Percentiles rank a stretch among this genome's conserved stretches.
phyloP scores from a whole-genome alignment of 2,888 invertebrate species.

The Lepidocyrtinus sp. region DNA sequence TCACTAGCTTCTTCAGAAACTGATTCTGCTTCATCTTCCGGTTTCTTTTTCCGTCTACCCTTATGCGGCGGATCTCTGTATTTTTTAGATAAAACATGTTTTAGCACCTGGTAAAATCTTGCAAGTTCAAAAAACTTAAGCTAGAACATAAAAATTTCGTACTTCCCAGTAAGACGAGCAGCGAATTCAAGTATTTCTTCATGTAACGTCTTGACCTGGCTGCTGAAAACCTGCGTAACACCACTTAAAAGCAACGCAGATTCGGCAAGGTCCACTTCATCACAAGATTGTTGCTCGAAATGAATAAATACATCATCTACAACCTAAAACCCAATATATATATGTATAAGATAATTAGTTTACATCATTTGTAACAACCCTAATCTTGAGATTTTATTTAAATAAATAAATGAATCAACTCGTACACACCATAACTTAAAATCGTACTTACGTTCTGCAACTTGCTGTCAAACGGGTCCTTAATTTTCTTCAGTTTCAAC shows the following conservation, averaged over 20 bases:
- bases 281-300: conserved; percentile 24
- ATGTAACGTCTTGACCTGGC: conserved; percentile 53
- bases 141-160: conserved; percentile 14
- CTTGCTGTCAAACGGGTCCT: conserved; percentile 47
- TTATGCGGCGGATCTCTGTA: conserved; percentile 8
- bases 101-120: neutral
- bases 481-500: conserved; percentile 53
- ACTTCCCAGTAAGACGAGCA: conserved; percentile 48
- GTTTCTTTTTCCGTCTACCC: neutral
- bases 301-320: conserved; percentile 52
- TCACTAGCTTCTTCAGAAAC: conserved; percentile 7
- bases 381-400: neutral
- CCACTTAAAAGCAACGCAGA: conserved; percentile 53
- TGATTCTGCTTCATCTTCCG: neutral
- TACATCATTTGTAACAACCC: no score
- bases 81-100: neutral
- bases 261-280: conserved; percentile 55
- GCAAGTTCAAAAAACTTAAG: neutral
- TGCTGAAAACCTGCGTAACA: conserved; percentile 48
- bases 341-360: neutral
- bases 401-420: neutral
- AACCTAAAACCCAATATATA: conserved; percentile 31
- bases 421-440: neutral
- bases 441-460: conserved; percentile 46
- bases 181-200: conserved; percentile 44